Conservation (phyloP, 2,888 invertebrate genomes). For the Thymelicus lineola region DNA sequence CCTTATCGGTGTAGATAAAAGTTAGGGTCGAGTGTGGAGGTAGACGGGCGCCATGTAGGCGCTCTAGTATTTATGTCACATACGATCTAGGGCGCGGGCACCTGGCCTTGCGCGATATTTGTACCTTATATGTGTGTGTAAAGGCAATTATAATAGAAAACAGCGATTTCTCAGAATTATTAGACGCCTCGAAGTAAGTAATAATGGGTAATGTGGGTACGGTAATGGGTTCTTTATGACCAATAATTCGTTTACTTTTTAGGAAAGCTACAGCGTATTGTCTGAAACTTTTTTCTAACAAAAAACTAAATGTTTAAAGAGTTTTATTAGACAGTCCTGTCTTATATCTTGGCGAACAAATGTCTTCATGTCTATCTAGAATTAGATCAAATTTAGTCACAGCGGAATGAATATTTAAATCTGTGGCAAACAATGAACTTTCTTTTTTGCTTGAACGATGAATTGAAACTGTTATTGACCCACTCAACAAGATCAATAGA, state of each 20-base stretch:
- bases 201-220: not conserved
- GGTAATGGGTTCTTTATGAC: not conserved
- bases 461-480: no score
- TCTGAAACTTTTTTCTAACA: no score
- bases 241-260: not conserved
- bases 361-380: no score
- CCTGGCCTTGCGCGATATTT: constrained; percentile 23
- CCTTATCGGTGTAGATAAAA: constrained; percentile 3
- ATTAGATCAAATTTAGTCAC: no score
- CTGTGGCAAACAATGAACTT: no score
- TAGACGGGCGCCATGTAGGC: constrained; percentile 19
- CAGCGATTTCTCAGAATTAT: not conserved
- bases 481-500: no score
- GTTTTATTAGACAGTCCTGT: no score
- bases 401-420: no score
- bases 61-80: constrained; percentile 43
- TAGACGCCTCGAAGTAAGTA: not conserved
- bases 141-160: constrained; percentile 2
- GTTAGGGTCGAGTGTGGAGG: not conserved
- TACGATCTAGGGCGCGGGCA: constrained; percentile 38
- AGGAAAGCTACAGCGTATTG: no score
- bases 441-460: no score
- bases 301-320: no score
- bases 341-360: no score
- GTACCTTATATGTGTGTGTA: constrained; percentile 1